These are phyloP conservation scores for Athalia circularis DNA, from an alignment of 2,888 invertebrate species.

Conservation along the genomic window DNA sequence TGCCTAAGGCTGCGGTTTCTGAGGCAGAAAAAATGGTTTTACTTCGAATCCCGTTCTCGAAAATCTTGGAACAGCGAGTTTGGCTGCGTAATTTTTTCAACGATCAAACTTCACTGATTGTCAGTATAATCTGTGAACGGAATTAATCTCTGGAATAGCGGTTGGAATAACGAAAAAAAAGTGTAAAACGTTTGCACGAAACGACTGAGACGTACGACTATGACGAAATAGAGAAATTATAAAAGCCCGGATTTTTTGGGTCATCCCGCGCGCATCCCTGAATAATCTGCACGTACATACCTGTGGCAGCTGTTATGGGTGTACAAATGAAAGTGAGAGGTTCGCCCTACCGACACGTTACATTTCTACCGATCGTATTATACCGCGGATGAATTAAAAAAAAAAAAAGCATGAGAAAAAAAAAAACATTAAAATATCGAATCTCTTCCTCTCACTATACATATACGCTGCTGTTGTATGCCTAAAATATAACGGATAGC, in stretches of 20 bases:
- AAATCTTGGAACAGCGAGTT: too few relatives aligned
- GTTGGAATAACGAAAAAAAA: neutral
- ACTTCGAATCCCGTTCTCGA: too few relatives aligned
- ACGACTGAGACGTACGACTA: neutral
- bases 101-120: too few relatives aligned
- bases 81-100: too few relatives aligned
- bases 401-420: constrained; percentile 22
- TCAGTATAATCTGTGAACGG: too few relatives aligned
- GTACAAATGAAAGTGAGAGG: neutral
- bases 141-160: neutral
- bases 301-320: too few relatives aligned
- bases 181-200: neutral
- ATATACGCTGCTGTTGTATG: neutral
- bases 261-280: neutral
- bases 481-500: constrained; percentile 23
- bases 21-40: too few relatives aligned
- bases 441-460: constrained; percentile 42
- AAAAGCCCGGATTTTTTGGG: neutral
- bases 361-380: constrained; percentile 10
- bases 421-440: neutral
- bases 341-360: neutral
- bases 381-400: neutral
- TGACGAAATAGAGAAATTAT: constrained; percentile 2
- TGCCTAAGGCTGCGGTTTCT: too few relatives aligned
- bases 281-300: neutral